These are phyloP conservation scores for Actinemys pallida DNA, from an alignment of 2,113 vertebrate genomes.

Conservation along the genomic window DNA sequence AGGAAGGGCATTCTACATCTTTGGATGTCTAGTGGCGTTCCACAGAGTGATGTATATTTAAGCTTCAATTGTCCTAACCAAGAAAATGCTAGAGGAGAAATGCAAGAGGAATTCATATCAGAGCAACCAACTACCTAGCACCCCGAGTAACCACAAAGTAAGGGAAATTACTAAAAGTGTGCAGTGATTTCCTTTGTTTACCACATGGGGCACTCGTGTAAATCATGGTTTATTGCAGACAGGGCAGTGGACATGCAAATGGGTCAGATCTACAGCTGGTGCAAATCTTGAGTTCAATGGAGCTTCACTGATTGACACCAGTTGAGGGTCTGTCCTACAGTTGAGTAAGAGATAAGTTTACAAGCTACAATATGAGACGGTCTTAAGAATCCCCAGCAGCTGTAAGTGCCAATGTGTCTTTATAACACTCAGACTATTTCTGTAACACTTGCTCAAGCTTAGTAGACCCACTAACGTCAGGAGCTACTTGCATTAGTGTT, in stretches of 20 bases:
- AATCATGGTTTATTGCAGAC: neutral
- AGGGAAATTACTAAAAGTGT: neutral
- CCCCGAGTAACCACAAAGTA: neutral
- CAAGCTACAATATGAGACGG: neutral
- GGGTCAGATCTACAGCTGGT: neutral
- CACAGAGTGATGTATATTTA: neutral
- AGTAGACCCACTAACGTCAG: neutral
- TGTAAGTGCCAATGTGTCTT: neutral
- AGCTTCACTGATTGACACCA: neutral
- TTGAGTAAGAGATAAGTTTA: neutral
- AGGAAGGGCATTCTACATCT: conserved; percentile 1
- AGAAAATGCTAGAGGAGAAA: neutral
- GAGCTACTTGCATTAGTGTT: rapidly evolving
- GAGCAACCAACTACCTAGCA: neutral
- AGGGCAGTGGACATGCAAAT: rapidly evolving
- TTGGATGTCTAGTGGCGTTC: neutral
- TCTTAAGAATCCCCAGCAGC: neutral
- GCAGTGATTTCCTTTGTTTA: rapidly evolving
- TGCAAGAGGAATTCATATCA: neutral
- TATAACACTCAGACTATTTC: neutral
- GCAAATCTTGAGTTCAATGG: neutral
- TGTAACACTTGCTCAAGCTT: rapidly evolving
- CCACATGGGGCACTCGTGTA: neutral
- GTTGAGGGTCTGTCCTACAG: neutral
- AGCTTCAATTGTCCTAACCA: neutral